Percentiles rank a stretch among this genome's conserved stretches.
Conservation (phyloP, 2,888 invertebrate genomes). For the Lasius fuliginosus region DNA sequence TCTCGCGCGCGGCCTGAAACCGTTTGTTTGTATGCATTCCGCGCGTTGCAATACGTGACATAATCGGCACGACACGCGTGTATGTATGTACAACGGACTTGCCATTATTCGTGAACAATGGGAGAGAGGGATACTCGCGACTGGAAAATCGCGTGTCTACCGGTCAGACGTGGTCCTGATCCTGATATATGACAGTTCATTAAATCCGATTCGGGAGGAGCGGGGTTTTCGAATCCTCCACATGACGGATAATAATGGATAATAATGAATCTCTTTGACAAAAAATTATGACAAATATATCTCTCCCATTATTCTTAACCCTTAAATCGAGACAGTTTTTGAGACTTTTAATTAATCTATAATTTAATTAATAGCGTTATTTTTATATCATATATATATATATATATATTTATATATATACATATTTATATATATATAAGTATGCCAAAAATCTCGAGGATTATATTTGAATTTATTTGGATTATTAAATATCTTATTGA, state of each 20-base stretch:
- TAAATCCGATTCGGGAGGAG: constrained; percentile 45
- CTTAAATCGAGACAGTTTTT: background rate
- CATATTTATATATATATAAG: too few species aligned
- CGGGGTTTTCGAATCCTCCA: background rate
- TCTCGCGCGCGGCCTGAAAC: constrained; percentile 15
- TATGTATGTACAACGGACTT: constrained; percentile 70
- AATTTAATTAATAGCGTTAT: background rate
- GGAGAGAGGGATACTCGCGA: constrained; percentile 63
- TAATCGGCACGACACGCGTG: constrained; percentile 77
- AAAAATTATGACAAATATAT: constrained; percentile 6
- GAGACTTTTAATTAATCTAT: background rate
- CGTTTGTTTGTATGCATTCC: constrained; percentile 78
- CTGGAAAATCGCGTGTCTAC: constrained; percentile 64
- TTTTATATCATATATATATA: background rate
- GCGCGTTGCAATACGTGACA: constrained; percentile 77
- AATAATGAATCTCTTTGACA: background rate
- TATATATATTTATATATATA: background rate
- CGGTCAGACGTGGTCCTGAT: constrained; percentile 53
- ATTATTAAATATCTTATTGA: background rate
- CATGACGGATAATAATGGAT: constrained; percentile 6
- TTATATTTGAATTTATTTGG: constrained; percentile 17
- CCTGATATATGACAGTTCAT: constrained; percentile 58
- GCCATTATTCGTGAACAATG: constrained; percentile 74
- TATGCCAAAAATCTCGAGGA: background rate
- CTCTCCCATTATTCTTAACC: background rate